Percentiles rank a stretch among this genome's conserved stretches.
phyloP scores from a whole-genome alignment of 1,140 invertebrate genomes.

The Lepidurus couesii region DNA sequence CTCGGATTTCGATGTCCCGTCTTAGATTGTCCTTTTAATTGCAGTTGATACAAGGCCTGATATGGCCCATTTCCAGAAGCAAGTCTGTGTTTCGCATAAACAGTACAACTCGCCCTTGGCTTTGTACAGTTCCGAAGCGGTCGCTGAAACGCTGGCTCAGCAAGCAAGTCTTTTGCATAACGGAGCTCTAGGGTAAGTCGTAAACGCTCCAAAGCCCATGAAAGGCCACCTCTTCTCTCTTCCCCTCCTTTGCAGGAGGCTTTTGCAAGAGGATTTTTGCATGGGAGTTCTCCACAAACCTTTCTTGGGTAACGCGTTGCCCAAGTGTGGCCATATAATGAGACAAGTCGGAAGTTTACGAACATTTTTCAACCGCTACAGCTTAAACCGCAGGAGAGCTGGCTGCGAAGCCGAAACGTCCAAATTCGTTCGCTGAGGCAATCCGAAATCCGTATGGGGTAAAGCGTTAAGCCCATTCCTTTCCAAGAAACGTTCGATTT shows the following conservation, averaged over 20 bases:
- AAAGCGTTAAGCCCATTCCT: too few species aligned
- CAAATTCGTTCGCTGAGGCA: too few species aligned
- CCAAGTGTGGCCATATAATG: too few species aligned
- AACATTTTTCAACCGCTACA: too few species aligned
- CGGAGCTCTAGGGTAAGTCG: constrained; percentile 66
- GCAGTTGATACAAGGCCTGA: background rate
- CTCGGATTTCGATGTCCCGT: background rate
- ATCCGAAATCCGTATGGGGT: too few species aligned
- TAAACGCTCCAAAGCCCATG: background rate
- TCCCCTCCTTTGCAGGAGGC: background rate
- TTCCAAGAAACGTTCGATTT: too few species aligned
- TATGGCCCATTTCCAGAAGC: constrained; percentile 16
- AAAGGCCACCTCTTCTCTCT: background rate
- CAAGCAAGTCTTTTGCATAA: constrained; percentile 69
- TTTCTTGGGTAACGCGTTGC: too few species aligned
- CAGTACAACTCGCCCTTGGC: constrained; percentile 86
- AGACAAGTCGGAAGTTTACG: too few species aligned
- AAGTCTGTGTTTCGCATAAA: constrained; percentile 51
- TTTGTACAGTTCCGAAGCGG: constrained; percentile 72
- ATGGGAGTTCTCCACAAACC: too few species aligned
- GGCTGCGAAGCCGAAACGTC: too few species aligned
- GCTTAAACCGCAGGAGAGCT: too few species aligned
- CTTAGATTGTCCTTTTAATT: background rate
- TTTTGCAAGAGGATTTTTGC: background rate
- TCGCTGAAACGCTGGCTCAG: constrained; percentile 69